Evolutionary conservation across 2,797 vertebrate genomes (phyloP), one percentile per base, ranked within the genome.

Genomic region (Girardinus metallicus): DNA sequence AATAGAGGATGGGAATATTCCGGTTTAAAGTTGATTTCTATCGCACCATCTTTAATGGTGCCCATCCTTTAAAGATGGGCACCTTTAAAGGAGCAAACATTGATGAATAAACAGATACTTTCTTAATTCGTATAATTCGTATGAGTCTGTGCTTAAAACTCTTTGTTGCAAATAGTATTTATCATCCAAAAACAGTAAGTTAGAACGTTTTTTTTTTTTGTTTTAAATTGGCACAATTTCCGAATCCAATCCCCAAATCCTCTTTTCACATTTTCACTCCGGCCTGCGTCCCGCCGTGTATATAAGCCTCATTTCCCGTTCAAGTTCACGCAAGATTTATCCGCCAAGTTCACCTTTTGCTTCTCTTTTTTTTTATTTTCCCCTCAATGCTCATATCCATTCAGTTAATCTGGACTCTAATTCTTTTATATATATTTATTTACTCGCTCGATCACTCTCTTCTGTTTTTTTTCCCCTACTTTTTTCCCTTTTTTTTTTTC

Each of bases 371-470:
- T 34, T 21, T 53, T 62, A 13, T 62, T 66, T 70, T 88, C 90
- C 47, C 18, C 47, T 91, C 90, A 93, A 93, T 89, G 93, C 90
- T 93, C 91, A 93, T 93, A 90, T 94, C 93, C 91, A 92, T 94
- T 91, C 92, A 95, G 94, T 94, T 94, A 93, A 94, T 95, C 92
- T 87, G 88, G 77, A 41, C 86, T 88, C 93, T 91, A 93, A 94
- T 94, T 93, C 89, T 88, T 94, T 95, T 94, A 92, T 95, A 93
- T 95, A 93, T 95, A 93, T 96, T 94, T 96, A 92, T 95, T 93
- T 94, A 93, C 88, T 90, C 84, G 84, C 87, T 93, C 89, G 93
- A 93, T 93, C 88, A 88, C 90, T 90, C 90, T 89, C 91, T 91
- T 91, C 87, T 91, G 23, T 55, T 73, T 66, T 93, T 62, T 41